Percentiles rank a stretch among this genome's conserved stretches.
Evolutionary conservation across 2,797 vertebrate species (phyloP).

Genomic region (Buceros bicornis): DNA sequence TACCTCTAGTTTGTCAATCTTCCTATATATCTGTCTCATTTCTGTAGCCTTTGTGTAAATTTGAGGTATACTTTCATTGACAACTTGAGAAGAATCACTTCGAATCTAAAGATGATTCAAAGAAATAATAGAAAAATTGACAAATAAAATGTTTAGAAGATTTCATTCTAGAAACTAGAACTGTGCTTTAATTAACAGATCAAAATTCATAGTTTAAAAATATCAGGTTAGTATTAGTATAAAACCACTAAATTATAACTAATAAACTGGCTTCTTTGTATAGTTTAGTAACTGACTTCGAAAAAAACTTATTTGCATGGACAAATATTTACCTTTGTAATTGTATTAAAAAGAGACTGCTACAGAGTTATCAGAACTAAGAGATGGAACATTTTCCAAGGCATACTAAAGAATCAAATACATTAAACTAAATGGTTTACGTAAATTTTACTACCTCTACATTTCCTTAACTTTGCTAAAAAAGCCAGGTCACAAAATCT

Average conservation of each 20-base stretch:
- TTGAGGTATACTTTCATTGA: conserved; percentile 90
- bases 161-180: not conserved
- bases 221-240: not conserved
- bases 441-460: not conserved
- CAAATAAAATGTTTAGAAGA: not conserved
- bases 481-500: not conserved
- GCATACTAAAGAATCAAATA: not conserved
- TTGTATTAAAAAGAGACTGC: not conserved
- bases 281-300: not conserved
- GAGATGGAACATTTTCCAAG: not conserved
- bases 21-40: conserved; percentile 90
- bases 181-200: not conserved
- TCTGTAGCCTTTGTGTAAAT: conserved; percentile 90
- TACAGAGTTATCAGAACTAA: not conserved
- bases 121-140: not conserved
- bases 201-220: not conserved
- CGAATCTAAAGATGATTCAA: conserved; percentile 81
- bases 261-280: not conserved
- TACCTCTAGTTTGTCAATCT: conserved; percentile 94
- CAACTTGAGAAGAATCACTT: conserved; percentile 90
- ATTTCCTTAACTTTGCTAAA: not conserved
- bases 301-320: not conserved
- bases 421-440: not conserved
- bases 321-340: not conserved
- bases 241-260: not conserved